These are phyloP conservation scores for Ligdia adustata DNA, from an alignment of 2,888 invertebrate species.

Conservation along the genomic window DNA sequence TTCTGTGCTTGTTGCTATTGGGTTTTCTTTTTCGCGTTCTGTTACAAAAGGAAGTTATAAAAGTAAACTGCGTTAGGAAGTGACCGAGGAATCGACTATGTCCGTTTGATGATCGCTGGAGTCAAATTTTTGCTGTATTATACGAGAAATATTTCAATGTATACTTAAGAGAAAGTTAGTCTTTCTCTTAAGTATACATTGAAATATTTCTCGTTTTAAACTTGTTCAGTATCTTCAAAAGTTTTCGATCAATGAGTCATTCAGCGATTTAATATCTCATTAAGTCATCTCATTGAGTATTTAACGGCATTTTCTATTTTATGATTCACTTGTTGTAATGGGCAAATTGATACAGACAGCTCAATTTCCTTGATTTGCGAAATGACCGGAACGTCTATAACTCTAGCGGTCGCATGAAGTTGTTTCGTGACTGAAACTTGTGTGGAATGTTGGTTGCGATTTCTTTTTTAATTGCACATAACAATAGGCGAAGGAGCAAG, in stretches of 20 bases:
- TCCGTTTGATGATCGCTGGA: slow-evolving; percentile 2
- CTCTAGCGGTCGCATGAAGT: too few relatives aligned
- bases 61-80: slow-evolving; percentile 13
- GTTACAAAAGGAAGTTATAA: slow-evolving; percentile 16
- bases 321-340: slow-evolving; percentile 40
- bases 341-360: slow-evolving; percentile 13
- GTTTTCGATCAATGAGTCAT: slow-evolving; percentile 54
- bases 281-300: slow-evolving; percentile 27
- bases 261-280: slow-evolving; percentile 19
- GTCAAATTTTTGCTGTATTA: neutral
- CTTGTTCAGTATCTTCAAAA: slow-evolving; percentile 7
- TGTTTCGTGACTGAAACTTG: neutral
- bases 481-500: slow-evolving; percentile 10
- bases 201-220: slow-evolving; percentile 1
- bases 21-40: slow-evolving; percentile 30
- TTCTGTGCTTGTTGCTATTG: slow-evolving; percentile 46
- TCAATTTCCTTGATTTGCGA: slow-evolving; percentile 3
- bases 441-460: neutral
- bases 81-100: slow-evolving; percentile 1
- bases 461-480: slow-evolving; percentile 3
- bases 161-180: neutral
- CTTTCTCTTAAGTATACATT: neutral
- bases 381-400: neutral
- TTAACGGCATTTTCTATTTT: slow-evolving; percentile 24
- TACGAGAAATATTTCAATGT: neutral